phyloP scores from a whole-genome alignment of 92 coral and sea anemone species.

The Porites rus region DNA sequence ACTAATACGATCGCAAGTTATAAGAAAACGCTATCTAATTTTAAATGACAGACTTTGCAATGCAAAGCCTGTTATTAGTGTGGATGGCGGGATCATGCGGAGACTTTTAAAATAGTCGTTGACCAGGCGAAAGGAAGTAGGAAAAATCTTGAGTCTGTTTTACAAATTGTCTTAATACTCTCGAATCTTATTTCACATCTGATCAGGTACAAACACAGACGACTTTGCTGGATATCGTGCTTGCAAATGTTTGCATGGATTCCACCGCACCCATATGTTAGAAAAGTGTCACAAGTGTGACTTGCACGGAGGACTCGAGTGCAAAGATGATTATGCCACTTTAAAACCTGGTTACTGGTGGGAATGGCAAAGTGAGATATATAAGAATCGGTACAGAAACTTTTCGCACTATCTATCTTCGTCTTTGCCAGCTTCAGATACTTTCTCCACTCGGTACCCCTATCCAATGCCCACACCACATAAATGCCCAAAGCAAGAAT shows the following conservation, averaged over 20 bases:
- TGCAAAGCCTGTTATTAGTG: too few relatives aligned
- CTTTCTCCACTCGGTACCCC: neutral
- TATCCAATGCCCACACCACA: neutral
- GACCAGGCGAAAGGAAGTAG: too few relatives aligned
- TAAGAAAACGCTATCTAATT: too few relatives aligned
- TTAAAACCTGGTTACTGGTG: conserved; percentile 13
- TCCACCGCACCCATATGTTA: neutral
- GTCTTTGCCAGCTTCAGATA: neutral
- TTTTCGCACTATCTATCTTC: conserved; percentile 24
- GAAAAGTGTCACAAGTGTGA: neutral
- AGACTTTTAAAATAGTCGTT: too few relatives aligned
- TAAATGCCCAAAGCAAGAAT: conserved; percentile 1
- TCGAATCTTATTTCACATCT: neutral
- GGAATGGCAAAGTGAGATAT: neutral
- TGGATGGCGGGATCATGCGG: too few relatives aligned
- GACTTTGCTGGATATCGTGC: conserved; percentile 7
- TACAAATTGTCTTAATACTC: neutral
- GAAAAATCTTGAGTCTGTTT: too few relatives aligned
- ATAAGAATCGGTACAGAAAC: neutral
- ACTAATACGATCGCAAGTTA: too few relatives aligned
- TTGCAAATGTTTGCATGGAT: neutral
- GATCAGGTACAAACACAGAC: neutral
- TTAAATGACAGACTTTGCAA: too few relatives aligned
- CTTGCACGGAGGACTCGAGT: neutral
- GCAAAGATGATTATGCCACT: neutral